A percentile compares a stretch with the other conserved stretches of the same genome.
phyloP scores from a whole-genome alignment of 1,140 invertebrate species.

The Andricus grossulariae region DNA sequence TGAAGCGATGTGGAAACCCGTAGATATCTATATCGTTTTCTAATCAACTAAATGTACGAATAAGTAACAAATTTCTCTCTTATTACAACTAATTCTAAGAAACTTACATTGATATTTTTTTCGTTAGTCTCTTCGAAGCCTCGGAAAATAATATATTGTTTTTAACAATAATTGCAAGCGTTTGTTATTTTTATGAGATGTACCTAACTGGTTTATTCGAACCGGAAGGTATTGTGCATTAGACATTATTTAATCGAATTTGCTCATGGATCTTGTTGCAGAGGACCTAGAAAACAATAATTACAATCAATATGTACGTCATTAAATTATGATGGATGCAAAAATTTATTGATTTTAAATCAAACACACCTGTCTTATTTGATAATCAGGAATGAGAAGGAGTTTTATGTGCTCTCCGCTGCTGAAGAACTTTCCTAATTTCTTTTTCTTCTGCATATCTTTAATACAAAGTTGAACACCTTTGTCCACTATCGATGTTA shows the following conservation, averaged over 20 bases:
- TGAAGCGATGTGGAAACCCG: neutral
- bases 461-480: conserved; percentile 76
- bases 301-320: neutral
- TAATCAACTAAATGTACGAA: neutral
- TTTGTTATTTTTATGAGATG: neutral
- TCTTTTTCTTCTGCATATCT: conserved; percentile 74
- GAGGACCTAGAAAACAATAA: conserved; percentile 56
- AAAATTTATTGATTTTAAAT: conserved; percentile 11
- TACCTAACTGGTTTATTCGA: neutral
- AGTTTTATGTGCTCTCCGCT: conserved; percentile 74
- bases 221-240: conserved; percentile 30
- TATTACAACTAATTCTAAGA: conserved; percentile 3
- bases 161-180: neutral
- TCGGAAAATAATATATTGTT: neutral
- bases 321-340: neutral
- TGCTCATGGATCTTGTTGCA: conserved; percentile 70
- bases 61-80: neutral
- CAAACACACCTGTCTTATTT: conserved; percentile 63
- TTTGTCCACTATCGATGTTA: conserved; percentile 76
- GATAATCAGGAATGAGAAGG: conserved; percentile 71
- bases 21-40: neutral
- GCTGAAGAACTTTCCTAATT: conserved; percentile 75
- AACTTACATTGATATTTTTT: conserved; percentile 9
- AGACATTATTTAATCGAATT: conserved; percentile 60
- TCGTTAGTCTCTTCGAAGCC: neutral